Evolutionary conservation across 2,888 invertebrate genomes (phyloP), one percentile per base, ranked within the genome.

Genomic region (Caenorhabditis uteleia): DNA sequence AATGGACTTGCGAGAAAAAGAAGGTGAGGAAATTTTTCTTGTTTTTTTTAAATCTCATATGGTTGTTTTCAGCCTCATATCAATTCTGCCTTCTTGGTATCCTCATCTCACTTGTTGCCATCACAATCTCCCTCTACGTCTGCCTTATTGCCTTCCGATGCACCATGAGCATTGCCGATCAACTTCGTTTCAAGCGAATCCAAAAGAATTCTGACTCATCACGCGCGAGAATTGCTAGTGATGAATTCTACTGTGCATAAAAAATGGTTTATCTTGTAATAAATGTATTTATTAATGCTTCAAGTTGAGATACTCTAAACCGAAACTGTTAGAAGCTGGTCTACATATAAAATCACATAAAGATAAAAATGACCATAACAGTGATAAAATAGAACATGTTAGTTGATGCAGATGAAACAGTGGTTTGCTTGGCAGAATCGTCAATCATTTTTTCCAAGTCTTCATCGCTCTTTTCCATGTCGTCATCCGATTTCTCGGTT

Each of bases 71-170:
- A 65, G 65, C 58, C 4, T 53, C 58, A 2, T 18, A 40, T n/a
- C 65, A 65, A 58, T 27, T 65, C 14, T 65, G 58, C 27, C 18
- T 50, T 3, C 16, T 58, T 21, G 53, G 54, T 2, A 38, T 50
- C 20, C 29, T 42, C 16, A 7, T 55, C 16, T 50, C 42, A 3
- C n/a, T 58, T 16, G 4, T 43, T 29, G 8, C 55, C 8, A 38
- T 65, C 16, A 26, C 54, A 3, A 27, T 50, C n/a, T 55, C 54
- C 2, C 36, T 65, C n/a, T 58, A 54, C 29, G 55, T 58, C 14
- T 65, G 65, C 27, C 49, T 49, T 12, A 34, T 58, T n/a, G 45
- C 65, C 14, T 58, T 65, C 43, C 23, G 55, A 12, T 65, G 65
- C 65, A 58, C 55, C 3, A 50, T 65, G 50, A 40, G 42, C 20